Evolutionary conservation across 1,140 invertebrate species (phyloP), one percentile per base, ranked within the genome.

Genomic region (Penaeus japonicus): DNA sequence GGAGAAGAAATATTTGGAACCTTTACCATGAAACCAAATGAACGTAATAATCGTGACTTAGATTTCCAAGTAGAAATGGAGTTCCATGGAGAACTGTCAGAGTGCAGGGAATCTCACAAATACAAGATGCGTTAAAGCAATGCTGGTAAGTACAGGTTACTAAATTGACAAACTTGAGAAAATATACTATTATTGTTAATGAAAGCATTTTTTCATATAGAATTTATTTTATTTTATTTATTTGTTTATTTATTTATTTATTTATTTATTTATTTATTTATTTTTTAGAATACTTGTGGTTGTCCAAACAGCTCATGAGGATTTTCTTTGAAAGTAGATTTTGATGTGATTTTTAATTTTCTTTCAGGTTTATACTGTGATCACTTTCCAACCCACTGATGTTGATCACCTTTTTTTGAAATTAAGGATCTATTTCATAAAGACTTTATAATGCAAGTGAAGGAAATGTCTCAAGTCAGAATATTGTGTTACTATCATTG

Each of bases 11-110:
- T 99, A 70, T 95, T 94, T 73, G 98, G 99, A 30, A 95, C 94
- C 4, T 99, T 99, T 92, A 95, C 95, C 57, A 97, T 99, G 96
- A 96, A 96, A 90, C 98, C 98, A 12, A 99, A 99, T 93, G 96
- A 96, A 77, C 95, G 97, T 55, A 99, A 99, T 93, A 98, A 98
- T 91, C 95, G 99, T 79, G 99, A 99, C 93, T 94, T 99, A 78
- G 99, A 99, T 93, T 99, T 99, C 93, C 95, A 95, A 78, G 96
- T 99, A 82, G 95, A 97, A 91, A 94, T 99, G 35, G 95, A 98
- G 91, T 99, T 99, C 93, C 96, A 98, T 91, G 99, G 99, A 59
- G 98, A 99, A 92, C 94, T 99, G 82, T 97, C 97, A 89, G 95
- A 97, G 92, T 95, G 99, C 85, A 94, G 96, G 82, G 97, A 99